phyloP scores from a whole-genome alignment of 2,888 invertebrate species.

The Octonoba sinensis region DNA sequence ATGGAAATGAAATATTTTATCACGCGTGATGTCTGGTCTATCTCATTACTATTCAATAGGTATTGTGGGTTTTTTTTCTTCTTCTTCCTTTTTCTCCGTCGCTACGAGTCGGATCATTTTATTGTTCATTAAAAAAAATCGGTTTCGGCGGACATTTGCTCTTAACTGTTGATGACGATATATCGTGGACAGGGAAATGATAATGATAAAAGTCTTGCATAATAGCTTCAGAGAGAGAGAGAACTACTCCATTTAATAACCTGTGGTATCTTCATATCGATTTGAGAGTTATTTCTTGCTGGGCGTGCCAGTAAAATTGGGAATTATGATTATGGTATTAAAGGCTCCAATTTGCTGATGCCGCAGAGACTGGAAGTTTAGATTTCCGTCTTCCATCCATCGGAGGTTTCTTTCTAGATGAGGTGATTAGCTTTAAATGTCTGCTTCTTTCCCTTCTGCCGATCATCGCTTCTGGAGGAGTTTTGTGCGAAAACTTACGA shows the following conservation, averaged over 20 bases:
- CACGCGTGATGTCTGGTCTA: too few relatives aligned
- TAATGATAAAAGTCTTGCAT: too few relatives aligned
- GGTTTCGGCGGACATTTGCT: too few relatives aligned
- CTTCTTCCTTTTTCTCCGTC: too few relatives aligned
- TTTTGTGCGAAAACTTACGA: not conserved
- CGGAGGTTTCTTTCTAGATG: slow-evolving; percentile 11
- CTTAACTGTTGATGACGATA: too few relatives aligned
- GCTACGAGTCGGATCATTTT: too few relatives aligned
- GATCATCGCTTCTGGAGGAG: slow-evolving; percentile 1
- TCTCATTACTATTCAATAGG: too few relatives aligned
- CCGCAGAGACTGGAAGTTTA: too few relatives aligned
- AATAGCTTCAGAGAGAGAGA: not conserved
- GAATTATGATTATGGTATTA: slow-evolving; percentile 35
- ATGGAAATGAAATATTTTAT: too few relatives aligned
- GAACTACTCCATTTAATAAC: slow-evolving; percentile 24
- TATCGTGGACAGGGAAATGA: too few relatives aligned
- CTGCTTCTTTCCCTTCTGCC: slow-evolving; percentile 10
- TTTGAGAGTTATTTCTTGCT: slow-evolving; percentile 1
- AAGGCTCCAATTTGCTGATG: slow-evolving; percentile 17
- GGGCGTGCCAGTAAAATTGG: slow-evolving; percentile 27
- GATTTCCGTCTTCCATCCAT: slow-evolving; percentile 17
- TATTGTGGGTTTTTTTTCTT: too few relatives aligned
- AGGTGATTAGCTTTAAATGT: slow-evolving; percentile 33
- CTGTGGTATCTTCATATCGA: slow-evolving; percentile 22
- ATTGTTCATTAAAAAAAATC: too few relatives aligned